Base-by-base conservation (phyloP, 1,140 invertebrate species). In the Cydia splendana region DNA sequence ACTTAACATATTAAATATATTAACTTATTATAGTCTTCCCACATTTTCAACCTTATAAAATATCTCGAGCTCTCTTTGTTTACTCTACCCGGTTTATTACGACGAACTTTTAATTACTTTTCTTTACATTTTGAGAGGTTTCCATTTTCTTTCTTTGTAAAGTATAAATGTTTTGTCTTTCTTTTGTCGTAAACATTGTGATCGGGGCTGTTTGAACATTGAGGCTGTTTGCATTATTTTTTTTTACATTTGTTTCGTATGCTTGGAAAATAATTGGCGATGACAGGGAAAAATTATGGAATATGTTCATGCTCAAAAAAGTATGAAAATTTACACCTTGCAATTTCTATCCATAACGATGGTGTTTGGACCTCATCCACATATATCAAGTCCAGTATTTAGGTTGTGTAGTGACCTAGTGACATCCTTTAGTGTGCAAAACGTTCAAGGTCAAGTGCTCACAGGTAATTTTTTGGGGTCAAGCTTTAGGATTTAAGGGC, bases 101-200 rank as follows among this genome's bases (percentile, higher is more conserved):
- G 79, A 76, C 75, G 79, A 86, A 86, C 73, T 86, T 86, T 85
- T 85, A 84, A 86, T 86, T 86, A 81, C 78, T 78, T 80, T 80
- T 76, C 81, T 82, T 84, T 82, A 84, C 80, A 82, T 84, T 83
- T 79, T 82, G 76, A 82, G 79, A 78, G 78, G 81, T 77, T 76
- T 85, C 53, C 42, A 65, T 71, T 69, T 65, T 71, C 74, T 74
- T 78, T 62, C 57, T 24, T 62, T 24, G 18, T 20, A 7, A 62
- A 62, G 57, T 62, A 62, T 62, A 62, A 62, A 62, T 62, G n/a
- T 62, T 24, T 53, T 75, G 24, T 34, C 28, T 51, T 77, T 77
- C 34, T 48, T 75, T 74, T 71, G 48, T 53, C 45, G 20, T 75
- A 75, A 75, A 62, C 42, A 48, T 78, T 74, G 34, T 24, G 65